Conservation (phyloP, 2,113 vertebrate species). For the Circaetus cinerascens region DNA sequence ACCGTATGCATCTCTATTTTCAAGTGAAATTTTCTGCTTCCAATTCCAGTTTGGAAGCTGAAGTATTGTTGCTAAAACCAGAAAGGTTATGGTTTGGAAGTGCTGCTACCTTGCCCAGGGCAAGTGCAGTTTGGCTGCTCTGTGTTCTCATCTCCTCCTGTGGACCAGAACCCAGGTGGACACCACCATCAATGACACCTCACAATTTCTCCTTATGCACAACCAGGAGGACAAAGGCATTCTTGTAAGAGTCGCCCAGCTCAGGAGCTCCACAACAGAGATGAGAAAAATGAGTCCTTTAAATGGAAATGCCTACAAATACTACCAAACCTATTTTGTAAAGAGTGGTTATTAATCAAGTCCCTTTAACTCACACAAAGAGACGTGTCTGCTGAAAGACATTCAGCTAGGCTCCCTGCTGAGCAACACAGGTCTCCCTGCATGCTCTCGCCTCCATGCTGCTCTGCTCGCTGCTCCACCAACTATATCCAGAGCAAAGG, state of each 20-base stretch:
- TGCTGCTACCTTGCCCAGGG: not conserved
- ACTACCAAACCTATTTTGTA: not conserved
- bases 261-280: not conserved
- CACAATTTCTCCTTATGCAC: not conserved
- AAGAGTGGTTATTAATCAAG: not conserved
- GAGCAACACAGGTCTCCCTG: not conserved
- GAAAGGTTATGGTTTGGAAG: not conserved
- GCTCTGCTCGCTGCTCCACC: not conserved
- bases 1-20: not conserved
- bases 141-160: not conserved
- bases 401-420: not conserved
- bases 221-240: not conserved
- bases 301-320: not conserved
- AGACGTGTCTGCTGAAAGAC: not conserved
- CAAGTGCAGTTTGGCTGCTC: not conserved
- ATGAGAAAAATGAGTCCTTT: not conserved
- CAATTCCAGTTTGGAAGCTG: not conserved
- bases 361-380: not conserved
- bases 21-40: not conserved
- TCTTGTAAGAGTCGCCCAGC: not conserved
- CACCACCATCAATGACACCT: not conserved
- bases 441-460: not conserved
- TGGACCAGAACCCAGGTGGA: not conserved
- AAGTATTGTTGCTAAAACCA: not conserved
- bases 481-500: not conserved